A percentile compares a stretch with the other conserved stretches of the same genome.
These are phyloP conservation scores for Apus apus DNA, from an alignment of 2,113 vertebrate species.

Conservation along the genomic window DNA sequence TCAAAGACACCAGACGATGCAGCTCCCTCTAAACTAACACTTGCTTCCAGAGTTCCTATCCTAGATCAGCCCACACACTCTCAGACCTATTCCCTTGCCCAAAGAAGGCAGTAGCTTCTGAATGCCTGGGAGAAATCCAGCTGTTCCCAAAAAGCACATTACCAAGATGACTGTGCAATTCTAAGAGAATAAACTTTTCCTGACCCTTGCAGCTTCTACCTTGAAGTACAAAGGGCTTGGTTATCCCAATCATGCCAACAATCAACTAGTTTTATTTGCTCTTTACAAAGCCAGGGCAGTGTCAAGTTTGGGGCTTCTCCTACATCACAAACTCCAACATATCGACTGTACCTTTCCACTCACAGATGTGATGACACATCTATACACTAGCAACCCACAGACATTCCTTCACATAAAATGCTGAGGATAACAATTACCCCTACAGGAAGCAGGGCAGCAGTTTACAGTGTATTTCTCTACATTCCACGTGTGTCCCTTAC, in stretches of 20 bases:
- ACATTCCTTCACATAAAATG: neutral
- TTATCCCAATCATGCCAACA: rapidly evolving
- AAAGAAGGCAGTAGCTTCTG: too few relatives aligned
- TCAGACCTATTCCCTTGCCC: neutral
- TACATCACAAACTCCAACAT: neutral
- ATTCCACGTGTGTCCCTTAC: neutral
- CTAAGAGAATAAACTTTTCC: neutral
- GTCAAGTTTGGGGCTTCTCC: neutral
- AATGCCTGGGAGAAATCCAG: neutral
- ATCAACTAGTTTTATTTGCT: neutral
- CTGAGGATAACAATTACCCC: neutral
- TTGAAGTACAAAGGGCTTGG: neutral
- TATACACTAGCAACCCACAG: neutral
- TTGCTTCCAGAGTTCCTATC: neutral
- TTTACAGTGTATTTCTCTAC: neutral
- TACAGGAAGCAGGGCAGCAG: rapidly evolving
- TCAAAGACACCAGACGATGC: neutral
- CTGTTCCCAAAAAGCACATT: neutral
- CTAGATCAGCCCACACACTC: rapidly evolving
- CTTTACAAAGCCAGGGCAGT: neutral
- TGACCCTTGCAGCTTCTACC: neutral
- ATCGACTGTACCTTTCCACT: neutral
- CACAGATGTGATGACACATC: neutral
- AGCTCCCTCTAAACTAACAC: neutral
- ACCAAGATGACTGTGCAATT: neutral